phyloP scores from a whole-genome alignment of 53 echinoderm and acorn worm species.

The Patiria pectinifera region DNA sequence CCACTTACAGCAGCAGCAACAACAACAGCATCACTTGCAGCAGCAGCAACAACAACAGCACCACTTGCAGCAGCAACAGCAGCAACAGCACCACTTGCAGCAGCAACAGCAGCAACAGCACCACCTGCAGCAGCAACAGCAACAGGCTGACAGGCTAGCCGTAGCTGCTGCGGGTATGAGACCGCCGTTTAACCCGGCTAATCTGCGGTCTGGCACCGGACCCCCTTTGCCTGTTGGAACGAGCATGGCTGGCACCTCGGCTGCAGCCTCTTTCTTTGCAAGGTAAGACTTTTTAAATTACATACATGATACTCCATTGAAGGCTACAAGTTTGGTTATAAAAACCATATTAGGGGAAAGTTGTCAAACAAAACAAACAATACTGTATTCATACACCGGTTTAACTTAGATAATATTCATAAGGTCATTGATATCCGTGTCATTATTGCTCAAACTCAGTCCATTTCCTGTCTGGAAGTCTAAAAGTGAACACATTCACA shows the following conservation, averaged over 20 bases:
- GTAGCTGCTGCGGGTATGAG: constrained; percentile 71
- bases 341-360: too few species aligned
- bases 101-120: constrained; percentile 31
- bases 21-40: neutral
- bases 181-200: constrained; percentile 46
- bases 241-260: constrained; percentile 72
- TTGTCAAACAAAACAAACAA: too few species aligned
- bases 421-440: too few species aligned
- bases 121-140: constrained; percentile 40
- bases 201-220: constrained; percentile 62
- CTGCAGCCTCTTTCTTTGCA: constrained; percentile 98
- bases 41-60: constrained; percentile 35
- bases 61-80: neutral
- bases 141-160: constrained; percentile 63
- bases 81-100: neutral
- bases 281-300: constrained; percentile 71
- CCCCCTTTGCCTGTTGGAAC: constrained; percentile 47
- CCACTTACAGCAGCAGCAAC: constrained; percentile 24
- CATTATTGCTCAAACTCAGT: neutral
- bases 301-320: too few species aligned
- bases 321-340: too few species aligned
- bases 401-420: too few species aligned
- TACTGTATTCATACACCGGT: too few species aligned
- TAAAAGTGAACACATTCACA: neutral
- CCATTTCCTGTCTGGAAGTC: neutral